phyloP scores from a whole-genome alignment of 2,888 invertebrate genomes.

The Cryptocheilus praepositus region DNA sequence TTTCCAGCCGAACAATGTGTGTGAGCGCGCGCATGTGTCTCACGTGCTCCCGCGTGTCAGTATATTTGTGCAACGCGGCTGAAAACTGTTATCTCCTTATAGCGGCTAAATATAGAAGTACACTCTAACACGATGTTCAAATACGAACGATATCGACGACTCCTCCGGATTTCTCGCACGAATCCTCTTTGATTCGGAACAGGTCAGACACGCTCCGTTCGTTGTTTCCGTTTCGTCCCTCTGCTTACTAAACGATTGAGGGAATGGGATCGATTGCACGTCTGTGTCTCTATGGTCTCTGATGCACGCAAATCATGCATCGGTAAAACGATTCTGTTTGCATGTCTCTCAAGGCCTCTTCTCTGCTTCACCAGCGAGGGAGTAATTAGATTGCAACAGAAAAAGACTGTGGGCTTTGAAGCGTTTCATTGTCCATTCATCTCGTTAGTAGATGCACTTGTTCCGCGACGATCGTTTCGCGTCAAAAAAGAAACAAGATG shows the following conservation, averaged over 20 bases:
- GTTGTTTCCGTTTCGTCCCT: background rate
- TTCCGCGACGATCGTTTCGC: too few relatives aligned
- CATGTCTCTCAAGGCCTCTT: too few relatives aligned
- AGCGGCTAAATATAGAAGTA: constrained; percentile 53
- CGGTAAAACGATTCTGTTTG: too few relatives aligned
- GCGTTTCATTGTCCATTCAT: too few relatives aligned
- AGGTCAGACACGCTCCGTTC: background rate
- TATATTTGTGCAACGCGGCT: constrained; percentile 17
- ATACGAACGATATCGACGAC: constrained; percentile 38
- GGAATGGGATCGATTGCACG: background rate
- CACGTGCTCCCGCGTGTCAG: constrained; percentile 32
- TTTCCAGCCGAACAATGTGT: constrained; percentile 13
- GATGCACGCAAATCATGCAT: background rate
- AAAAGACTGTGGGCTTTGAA: too few relatives aligned
- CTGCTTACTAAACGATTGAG: background rate
- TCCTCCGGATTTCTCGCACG: constrained; percentile 3
- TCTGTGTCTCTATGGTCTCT: background rate
- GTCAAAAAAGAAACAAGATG: too few relatives aligned
- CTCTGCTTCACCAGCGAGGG: too few relatives aligned
- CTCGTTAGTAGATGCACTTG: too few relatives aligned
- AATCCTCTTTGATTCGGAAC: background rate
- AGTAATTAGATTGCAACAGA: too few relatives aligned
- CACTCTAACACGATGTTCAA: constrained; percentile 47
- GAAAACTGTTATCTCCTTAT: constrained; percentile 49
- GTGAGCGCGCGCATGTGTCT: constrained; percentile 9